These are phyloP conservation scores for Euura saliciscinereae DNA, from an alignment of 1,140 invertebrate species.

Conservation along the genomic window DNA sequence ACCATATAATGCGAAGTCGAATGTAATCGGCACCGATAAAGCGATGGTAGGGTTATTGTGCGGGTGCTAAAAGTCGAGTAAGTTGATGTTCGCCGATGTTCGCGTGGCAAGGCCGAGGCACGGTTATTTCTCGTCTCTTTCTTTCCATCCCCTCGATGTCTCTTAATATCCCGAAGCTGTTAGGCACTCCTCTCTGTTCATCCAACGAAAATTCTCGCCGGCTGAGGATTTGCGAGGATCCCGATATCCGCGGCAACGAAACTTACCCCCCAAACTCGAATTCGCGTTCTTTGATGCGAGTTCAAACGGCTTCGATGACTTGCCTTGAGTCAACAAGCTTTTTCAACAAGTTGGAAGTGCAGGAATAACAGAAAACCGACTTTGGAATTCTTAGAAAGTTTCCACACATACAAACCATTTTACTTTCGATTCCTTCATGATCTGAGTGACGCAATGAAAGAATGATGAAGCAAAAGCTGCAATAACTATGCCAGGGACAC, in stretches of 20 bases:
- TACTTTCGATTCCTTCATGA: too few species aligned
- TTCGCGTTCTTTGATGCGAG: neutral
- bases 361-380: too few species aligned
- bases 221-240: neutral
- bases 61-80: neutral
- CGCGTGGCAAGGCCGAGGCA: too few species aligned
- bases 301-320: neutral
- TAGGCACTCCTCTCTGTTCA: neutral
- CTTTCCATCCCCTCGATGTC: neutral
- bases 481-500: too few species aligned
- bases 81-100: neutral
- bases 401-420: too few species aligned
- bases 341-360: neutral
- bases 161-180: slow-evolving; percentile 5
- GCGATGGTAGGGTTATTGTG: neutral
- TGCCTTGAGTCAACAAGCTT: neutral
- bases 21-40: neutral
- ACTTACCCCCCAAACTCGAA: neutral
- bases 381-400: too few species aligned
- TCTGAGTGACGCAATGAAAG: too few species aligned
- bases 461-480: too few species aligned
- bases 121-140: too few species aligned
- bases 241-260: neutral
- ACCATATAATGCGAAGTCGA: neutral
- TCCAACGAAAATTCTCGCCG: neutral